Base-by-base conservation (phyloP, 2,888 invertebrate species). In the Phania funesta region DNA sequence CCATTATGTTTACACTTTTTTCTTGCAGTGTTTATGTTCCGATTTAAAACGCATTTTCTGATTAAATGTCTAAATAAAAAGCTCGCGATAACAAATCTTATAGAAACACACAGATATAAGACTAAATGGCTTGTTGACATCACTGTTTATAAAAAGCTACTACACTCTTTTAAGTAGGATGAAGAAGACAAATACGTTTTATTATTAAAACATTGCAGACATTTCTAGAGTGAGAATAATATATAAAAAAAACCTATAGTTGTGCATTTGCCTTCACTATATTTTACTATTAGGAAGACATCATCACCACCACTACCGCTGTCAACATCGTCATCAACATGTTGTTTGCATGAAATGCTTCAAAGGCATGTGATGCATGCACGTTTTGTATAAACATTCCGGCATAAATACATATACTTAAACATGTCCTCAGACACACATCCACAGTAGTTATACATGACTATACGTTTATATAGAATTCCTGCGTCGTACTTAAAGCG, bases 301-400 rank as follows among this genome's bases (percentile, higher is more conserved):
- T 65, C 65, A 75, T 35, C 65, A 16, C 26, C 50, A 50, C 13
- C 50, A 44, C 32, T 44, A 38, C n/a, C 73, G 46, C 65, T 44
- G 73, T 50, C 54, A 74, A 58, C 48, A 74, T 13, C 41, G 46
- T 20, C 68, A 41, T 48, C 48, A 64, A 70, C 75, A 75, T 52
- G 54, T 75, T 68, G 46, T 67, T 68, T 48, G 60, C 52, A 81
- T 87, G 85, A 85, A 86, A 76, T 65, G 71, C 70, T 65, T 81
- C 32, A 56, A 44, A 62, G 77, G 82, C 86, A 86, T 87, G 86
- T 86, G 86, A 85, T 85, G 87, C 88, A 84, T 86, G 87, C 86
- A 86, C 87, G 88, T 86, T 87, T 65, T 74, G 48, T 80, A 60
- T 20, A 64, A 64, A 79, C 46, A 67, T 67, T 50, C 58, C 67